Conservation (phyloP, 1,140 invertebrate species). For the Dermatophagoides farinae region DNA sequence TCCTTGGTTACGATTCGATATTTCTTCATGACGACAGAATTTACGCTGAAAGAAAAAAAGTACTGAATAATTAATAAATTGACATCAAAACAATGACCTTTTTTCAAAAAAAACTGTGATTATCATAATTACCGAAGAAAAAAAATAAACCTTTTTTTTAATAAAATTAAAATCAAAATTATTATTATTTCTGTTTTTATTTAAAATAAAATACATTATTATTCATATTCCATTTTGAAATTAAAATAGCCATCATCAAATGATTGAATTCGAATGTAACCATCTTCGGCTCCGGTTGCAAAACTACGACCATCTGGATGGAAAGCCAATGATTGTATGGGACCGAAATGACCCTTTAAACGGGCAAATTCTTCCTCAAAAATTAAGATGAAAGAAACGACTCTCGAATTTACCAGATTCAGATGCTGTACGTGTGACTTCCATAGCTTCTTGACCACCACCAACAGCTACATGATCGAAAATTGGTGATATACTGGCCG, state of each 20-base stretch:
- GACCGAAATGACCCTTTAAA: conserved; percentile 97
- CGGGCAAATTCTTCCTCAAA: conserved; percentile 98
- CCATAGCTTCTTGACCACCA: conserved; percentile 95
- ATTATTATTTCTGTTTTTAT: no score
- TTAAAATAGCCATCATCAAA: conserved; percentile 94
- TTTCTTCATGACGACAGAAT: no score
- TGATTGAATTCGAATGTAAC: conserved; percentile 83
- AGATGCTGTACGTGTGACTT: conserved; percentile 90
- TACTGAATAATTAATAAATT: no score
- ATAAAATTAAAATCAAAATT: no score
- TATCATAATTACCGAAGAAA: no score
- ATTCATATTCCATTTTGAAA: conserved; percentile 74
- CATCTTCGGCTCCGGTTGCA: conserved; percentile 92
- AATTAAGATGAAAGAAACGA: conserved; percentile 89
- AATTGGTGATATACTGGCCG: conserved; percentile 81
- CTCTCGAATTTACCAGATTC: conserved; percentile 94
- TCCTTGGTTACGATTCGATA: no score
- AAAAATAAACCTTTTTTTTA: no score
- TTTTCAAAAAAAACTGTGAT: no score
- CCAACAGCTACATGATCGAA: conserved; percentile 80
- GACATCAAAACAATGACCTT: no score
- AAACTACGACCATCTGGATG: conserved; percentile 95
- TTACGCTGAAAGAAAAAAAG: no score
- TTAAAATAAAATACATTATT: neutral
- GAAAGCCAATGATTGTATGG: conserved; percentile 94